Evolutionary conservation across 2,888 invertebrate genomes (phyloP).

Genomic region (Cynaeus angustus): DNA sequence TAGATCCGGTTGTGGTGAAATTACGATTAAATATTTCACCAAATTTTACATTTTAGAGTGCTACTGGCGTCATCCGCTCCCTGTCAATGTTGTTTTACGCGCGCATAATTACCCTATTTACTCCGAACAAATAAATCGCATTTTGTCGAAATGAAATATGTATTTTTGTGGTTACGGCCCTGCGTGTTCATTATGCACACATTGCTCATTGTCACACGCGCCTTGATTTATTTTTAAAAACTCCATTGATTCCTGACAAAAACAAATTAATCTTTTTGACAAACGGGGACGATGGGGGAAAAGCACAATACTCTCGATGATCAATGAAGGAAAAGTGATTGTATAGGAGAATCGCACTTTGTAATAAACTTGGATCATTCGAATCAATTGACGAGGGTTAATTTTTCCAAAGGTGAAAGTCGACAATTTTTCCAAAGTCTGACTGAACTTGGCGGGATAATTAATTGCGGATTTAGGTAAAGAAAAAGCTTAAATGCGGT

Average conservation of each 20-base stretch:
- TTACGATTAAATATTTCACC: conserved; percentile 11
- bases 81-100: conserved; percentile 20
- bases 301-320: conserved; percentile 31
- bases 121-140: conserved; percentile 22
- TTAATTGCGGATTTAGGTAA: conserved; percentile 17
- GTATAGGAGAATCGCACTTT: conserved; percentile 1
- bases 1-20: not conserved
- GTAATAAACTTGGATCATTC: conserved; percentile 17
- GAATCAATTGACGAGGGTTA: conserved; percentile 5
- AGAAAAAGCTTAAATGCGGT: conserved; percentile 20
- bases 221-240: conserved; percentile 27
- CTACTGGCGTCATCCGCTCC: conserved; percentile 13
- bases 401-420: conserved; percentile 10
- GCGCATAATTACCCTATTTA: conserved; percentile 29
- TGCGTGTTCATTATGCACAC: conserved; percentile 30
- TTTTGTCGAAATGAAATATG: conserved; percentile 23
- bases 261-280: conserved; percentile 34
- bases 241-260: conserved; percentile 26
- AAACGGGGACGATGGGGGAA: conserved; percentile 12
- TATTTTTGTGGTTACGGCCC: conserved; percentile 28
- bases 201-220: conserved; percentile 21
- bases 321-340: conserved; percentile 32
- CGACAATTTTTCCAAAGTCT: not conserved
- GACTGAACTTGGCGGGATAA: not conserved
- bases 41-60: conserved; percentile 1